Base-by-base conservation (phyloP, 92 coral and sea anemone species). In the Metridium senile region DNA sequence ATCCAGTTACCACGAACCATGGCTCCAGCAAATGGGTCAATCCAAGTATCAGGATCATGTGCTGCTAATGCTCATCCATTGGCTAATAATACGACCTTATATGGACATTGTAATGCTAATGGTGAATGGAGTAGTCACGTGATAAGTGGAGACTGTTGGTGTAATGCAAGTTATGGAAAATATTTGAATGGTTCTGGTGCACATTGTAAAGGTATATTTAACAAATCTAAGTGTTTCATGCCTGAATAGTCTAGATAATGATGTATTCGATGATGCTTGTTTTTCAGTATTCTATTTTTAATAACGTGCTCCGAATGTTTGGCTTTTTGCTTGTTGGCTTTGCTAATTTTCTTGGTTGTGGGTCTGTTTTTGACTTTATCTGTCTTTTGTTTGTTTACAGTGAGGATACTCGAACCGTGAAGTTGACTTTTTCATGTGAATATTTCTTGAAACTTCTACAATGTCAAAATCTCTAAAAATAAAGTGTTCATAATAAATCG, bases 31-130 rank as follows among this genome's bases (percentile, higher is more conserved):
- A 6, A 39, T 6, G 49, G 49, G 13, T 39, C 82, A 45, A 33
- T 54, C 33, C 63, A 34, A 28, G 69, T 85, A 22, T 27, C 20
- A 51, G 89, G 85, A 43, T 58, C 29, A 39, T 88, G 92, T 64
- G 68, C 34, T 10, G 74, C 34, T 6, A 39, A 88, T 65, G 65
- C 82, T 25, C 33, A 62, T 4, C 33, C 33, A 26, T 62, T 62
- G 33, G 68, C 39, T 62, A 62, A 26, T 21, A 54, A 54, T 54
- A 21, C 23, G 20, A 54, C 59, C 59, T 54, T 54, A 54, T 35
- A 64, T 72, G 92, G 92, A 26, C 68, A 58, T 9, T 88, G 92
- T 89, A 26, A 54, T 30, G 64, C 64, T 26, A 28, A 49, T 13
- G 49, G 49, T 39, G 49, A 39, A 39, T 39, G 49, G 49, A 39